Percentiles rank a stretch among this genome's conserved stretches.
These are phyloP conservation scores for Todus mexicanus DNA, from an alignment of 2,797 vertebrate species.

Conservation along the genomic window DNA sequence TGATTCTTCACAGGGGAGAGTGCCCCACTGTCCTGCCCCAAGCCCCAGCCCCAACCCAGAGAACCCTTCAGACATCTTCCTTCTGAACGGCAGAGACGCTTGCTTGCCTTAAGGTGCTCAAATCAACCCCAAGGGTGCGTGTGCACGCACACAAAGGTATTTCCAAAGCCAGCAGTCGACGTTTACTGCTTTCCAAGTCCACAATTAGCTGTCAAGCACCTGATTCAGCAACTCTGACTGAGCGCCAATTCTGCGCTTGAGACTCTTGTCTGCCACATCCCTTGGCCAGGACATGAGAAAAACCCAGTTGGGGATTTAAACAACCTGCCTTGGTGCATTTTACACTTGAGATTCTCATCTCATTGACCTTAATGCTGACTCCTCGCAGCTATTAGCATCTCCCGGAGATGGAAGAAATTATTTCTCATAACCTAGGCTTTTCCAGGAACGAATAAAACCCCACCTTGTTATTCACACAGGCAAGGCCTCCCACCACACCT, in stretches of 20 bases:
- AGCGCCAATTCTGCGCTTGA: not conserved
- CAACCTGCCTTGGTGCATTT: not conserved
- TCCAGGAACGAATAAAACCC: not conserved
- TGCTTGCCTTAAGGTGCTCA: not conserved
- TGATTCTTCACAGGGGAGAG: rapidly evolving
- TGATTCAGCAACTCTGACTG: not conserved
- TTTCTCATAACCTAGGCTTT: not conserved
- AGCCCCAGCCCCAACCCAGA: not conserved
- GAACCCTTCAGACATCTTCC: not conserved
- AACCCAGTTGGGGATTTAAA: not conserved
- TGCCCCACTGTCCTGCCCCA: too few relatives aligned
- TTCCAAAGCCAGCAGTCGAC: not conserved
- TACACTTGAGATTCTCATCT: not conserved
- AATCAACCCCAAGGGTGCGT: not conserved
- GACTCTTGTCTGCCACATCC: not conserved
- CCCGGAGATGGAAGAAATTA: not conserved
- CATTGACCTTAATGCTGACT: not conserved
- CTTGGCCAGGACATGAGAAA: not conserved
- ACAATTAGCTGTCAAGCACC: conserved; percentile 22
- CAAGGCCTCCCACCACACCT: conserved; percentile 18
- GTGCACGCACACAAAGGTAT: not conserved
- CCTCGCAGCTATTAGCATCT: not conserved
- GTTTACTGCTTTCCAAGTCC: conserved; percentile 33
- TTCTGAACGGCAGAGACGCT: not conserved
- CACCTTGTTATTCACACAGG: not conserved